Evolutionary conservation across 2,888 invertebrate genomes (phyloP).

Genomic region (Eilema depressum): DNA sequence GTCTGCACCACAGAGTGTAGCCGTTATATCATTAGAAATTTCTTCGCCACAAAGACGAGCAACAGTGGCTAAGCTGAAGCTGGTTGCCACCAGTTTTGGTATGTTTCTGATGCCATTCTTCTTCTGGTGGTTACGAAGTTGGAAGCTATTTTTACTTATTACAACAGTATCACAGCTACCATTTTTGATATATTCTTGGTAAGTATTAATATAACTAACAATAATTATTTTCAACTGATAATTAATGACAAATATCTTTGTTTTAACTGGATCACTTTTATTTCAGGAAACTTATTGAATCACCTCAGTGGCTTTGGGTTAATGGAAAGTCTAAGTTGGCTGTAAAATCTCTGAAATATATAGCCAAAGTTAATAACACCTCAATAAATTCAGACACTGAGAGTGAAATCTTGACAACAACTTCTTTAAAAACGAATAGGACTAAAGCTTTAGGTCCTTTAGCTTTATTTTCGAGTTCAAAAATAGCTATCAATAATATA

Average conservation of each 20-base stretch:
- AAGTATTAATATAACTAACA: constrained; percentile 23
- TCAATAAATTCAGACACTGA: constrained; percentile 76
- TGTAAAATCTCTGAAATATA: constrained; percentile 80
- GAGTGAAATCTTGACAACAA: constrained; percentile 57
- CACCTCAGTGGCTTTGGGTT: constrained; percentile 88
- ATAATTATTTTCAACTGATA: not conserved
- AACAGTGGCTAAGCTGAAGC: constrained; percentile 58
- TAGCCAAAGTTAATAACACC: constrained; percentile 85
- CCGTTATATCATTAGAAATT: constrained; percentile 71
- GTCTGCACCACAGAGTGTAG: constrained; percentile 63
- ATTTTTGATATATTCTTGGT: constrained; percentile 70
- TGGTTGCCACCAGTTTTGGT: constrained; percentile 61
- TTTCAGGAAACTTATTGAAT: constrained; percentile 88
- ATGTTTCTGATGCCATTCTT: constrained; percentile 65
- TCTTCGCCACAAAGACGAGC: constrained; percentile 65
- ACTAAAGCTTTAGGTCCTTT: constrained; percentile 78
- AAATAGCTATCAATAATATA: constrained; percentile 84
- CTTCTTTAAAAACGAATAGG: constrained; percentile 56
- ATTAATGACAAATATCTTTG: not conserved
- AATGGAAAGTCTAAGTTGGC: constrained; percentile 82
- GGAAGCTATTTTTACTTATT: constrained; percentile 66
- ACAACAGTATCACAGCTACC: constrained; percentile 62
- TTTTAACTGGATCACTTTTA: constrained; percentile 4
- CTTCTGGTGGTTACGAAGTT: constrained; percentile 70
- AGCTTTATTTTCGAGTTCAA: constrained; percentile 86